Evolutionary conservation across 2,797 vertebrate genomes (phyloP).

Genomic region (Clangula hyemalis): DNA sequence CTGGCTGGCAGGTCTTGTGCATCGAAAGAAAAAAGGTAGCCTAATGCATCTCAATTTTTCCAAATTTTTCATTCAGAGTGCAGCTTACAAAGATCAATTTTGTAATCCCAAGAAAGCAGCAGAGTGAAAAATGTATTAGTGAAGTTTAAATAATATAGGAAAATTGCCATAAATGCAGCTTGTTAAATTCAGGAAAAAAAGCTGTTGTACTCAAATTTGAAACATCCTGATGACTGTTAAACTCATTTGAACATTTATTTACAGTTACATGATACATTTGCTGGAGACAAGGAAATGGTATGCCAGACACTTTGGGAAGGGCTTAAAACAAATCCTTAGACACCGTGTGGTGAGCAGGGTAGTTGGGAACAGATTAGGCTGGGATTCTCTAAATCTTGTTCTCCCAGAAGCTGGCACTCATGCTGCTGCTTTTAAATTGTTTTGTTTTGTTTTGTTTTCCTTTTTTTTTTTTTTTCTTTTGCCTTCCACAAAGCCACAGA

Average conservation of each 20-base stretch:
- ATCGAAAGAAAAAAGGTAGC: neutral
- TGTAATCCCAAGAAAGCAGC: conserved; percentile 33
- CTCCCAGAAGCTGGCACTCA: neutral
- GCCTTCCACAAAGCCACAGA: neutral
- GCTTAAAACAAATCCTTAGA: conserved; percentile 57
- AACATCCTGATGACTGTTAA: conserved; percentile 31
- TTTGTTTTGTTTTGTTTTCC: neutral
- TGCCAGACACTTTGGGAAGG: conserved; percentile 39
- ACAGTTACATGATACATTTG: conserved; percentile 37
- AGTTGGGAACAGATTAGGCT: conserved; percentile 44
- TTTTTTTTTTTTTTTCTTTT: neutral
- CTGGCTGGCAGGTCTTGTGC: neutral
- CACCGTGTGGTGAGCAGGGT: neutral
- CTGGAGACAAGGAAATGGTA: neutral
- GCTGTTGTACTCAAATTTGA: neutral
- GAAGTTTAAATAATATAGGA: neutral
- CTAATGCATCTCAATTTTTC: neutral
- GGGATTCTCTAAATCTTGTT: conserved; percentile 41
- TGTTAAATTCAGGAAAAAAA: conserved; percentile 28
- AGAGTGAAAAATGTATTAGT: neutral
- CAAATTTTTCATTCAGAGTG: neutral
- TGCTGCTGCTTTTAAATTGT: neutral
- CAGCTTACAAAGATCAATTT: conserved; percentile 5
- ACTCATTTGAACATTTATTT: conserved; percentile 48
- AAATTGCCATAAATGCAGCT: neutral